Percentiles rank a stretch among this genome's conserved stretches.
These are phyloP conservation scores for Sciurus niger DNA, from an alignment of 2,113 vertebrate genomes.

Conservation along the genomic window DNA sequence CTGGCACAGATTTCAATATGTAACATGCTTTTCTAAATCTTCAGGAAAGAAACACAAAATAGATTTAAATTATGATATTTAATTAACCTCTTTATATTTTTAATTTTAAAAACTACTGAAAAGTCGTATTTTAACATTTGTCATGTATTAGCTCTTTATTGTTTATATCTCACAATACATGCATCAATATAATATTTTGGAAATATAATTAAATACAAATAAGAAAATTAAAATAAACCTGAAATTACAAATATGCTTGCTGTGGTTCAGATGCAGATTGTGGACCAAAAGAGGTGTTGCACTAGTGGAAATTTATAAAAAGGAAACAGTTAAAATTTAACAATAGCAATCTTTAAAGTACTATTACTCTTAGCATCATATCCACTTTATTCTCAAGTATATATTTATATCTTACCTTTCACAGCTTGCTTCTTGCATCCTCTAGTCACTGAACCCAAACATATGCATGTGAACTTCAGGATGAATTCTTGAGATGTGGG, in stretches of 20 bases:
- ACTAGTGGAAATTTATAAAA: not conserved
- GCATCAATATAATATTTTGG: not conserved
- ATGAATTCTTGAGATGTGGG: not conserved
- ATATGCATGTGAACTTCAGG: not conserved
- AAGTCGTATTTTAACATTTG: not conserved
- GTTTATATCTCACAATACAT: not conserved
- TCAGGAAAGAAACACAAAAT: conserved; percentile 3
- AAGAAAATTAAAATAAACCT: conserved; percentile 4
- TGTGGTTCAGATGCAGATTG: not conserved
- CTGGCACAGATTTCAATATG: not conserved
- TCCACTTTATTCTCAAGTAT: not conserved
- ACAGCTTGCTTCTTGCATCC: not conserved
- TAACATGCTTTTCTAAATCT: not conserved
- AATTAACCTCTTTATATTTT: not conserved
- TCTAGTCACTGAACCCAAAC: not conserved
- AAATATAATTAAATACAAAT: conserved; percentile 17
- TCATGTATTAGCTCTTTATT: not conserved
- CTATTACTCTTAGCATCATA: not conserved
- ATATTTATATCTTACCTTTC: not conserved
- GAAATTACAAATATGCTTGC: not conserved
- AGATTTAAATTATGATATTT: not conserved
- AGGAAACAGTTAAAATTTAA: not conserved
- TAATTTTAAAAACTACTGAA: not conserved
- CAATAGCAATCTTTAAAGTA: not conserved
- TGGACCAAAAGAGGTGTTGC: not conserved